phyloP scores from a whole-genome alignment of 2,888 invertebrate species.

The Choristoneura rosaceana region DNA sequence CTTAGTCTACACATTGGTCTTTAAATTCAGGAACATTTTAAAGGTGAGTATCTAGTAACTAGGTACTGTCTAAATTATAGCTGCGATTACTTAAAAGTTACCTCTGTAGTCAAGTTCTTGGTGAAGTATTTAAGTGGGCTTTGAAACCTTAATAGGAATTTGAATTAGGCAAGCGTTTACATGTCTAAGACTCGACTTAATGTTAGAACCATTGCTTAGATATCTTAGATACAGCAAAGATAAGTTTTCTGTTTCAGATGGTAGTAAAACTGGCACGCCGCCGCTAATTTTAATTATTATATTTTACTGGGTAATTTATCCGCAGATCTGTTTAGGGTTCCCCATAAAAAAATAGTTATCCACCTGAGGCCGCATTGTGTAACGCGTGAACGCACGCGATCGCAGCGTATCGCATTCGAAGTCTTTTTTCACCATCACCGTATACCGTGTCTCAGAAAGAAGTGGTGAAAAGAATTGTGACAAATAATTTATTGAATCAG shows the following conservation, averaged over 20 bases:
- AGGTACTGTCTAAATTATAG: neutral
- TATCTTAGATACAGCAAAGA: neutral
- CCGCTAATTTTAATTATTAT: too few species aligned
- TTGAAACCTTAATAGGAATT: neutral
- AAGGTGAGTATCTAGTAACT: neutral
- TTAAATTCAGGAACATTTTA: neutral
- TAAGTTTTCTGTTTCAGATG: neutral
- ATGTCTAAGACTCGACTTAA: neutral
- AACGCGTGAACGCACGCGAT: too few species aligned
- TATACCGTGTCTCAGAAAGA: too few species aligned
- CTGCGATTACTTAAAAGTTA: neutral
- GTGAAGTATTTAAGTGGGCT: conserved; percentile 1
- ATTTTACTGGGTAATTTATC: too few species aligned
- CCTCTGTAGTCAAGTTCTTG: neutral
- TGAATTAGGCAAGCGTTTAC: neutral
- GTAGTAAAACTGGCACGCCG: too few species aligned
- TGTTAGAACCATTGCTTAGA: neutral
- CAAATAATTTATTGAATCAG: too few species aligned
- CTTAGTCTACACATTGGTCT: neutral
- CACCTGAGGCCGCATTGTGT: too few species aligned
- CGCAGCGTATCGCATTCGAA: too few species aligned
- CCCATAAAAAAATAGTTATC: too few species aligned
- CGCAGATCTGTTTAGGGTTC: too few species aligned
- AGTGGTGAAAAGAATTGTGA: too few species aligned
- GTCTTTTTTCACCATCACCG: too few species aligned